These are phyloP conservation scores for Chelonus insularis DNA, from an alignment of 1,140 invertebrate species.

Conservation along the genomic window DNA sequence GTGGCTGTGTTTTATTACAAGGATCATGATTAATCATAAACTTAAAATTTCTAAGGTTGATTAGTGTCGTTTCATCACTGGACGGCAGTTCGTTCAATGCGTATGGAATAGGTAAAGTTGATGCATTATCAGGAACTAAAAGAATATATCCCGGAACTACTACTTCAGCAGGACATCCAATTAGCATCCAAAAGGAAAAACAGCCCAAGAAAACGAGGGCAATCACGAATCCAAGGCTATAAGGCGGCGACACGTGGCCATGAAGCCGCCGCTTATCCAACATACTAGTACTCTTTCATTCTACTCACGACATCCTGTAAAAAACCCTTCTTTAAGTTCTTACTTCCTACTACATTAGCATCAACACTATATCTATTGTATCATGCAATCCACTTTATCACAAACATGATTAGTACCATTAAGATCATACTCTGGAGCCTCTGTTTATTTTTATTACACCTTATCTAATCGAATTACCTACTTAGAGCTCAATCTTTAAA, in stretches of 20 bases:
- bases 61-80: constrained; percentile 56
- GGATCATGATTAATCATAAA: constrained; percentile 63
- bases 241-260: constrained; percentile 45
- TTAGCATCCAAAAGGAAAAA: constrained; percentile 16
- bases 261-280: constrained; percentile 49
- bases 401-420: too few species aligned
- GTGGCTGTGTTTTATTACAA: constrained; percentile 57
- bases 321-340: too few species aligned
- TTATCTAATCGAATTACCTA: too few species aligned
- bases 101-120: constrained; percentile 34
- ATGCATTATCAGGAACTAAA: constrained; percentile 37
- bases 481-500: too few species aligned
- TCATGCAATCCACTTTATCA: background rate
- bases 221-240: constrained; percentile 40
- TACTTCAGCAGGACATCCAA: constrained; percentile 30
- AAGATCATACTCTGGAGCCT: too few species aligned
- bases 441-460: too few species aligned
- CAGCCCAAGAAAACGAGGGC: constrained; percentile 38
- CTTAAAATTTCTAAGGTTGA: constrained; percentile 64
- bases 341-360: constrained; percentile 18
- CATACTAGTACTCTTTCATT: constrained; percentile 48
- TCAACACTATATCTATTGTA: constrained; percentile 37
- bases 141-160: constrained; percentile 37
- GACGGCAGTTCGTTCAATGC: constrained; percentile 42
- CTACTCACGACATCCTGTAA: constrained; percentile 33